Base-by-base conservation (phyloP, 35 echinoderm and acorn worm species). In the Hemicentrotus pulcherrimus region DNA sequence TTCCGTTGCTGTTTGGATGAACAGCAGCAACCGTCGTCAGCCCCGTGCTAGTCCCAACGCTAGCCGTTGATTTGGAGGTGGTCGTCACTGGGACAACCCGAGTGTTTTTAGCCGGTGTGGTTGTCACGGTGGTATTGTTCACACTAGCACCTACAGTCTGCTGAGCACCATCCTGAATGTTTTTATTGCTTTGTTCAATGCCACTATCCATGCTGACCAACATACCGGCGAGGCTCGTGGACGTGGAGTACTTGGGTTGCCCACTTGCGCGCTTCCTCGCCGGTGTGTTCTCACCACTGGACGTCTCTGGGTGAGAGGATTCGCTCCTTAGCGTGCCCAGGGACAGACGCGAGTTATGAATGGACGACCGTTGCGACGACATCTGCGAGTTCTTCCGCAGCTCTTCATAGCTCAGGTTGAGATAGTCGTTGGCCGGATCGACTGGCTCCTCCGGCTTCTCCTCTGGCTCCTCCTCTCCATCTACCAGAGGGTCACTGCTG, bases 391-490 rank as follows among this genome's bases (percentile, higher is more conserved):
- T 98, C 35, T 96, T 97, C 14, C 97, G 92, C 4, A 98, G 95
- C 71, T 98, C 97, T 48, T 98, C 97, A 33, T 96, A 98, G 85
- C 97, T 98, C 47, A 98, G 95, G 91, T 98, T 96, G 31, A 98
- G 48, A 90, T 96, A 98, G 87, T 98, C 97, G 31, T 94, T 96
- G 95, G 96, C 94, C 45, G 55, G 60, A 47, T 94, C 52, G 18
- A 15, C 95, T 59, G 61, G 61, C 50, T 94, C 95, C 35, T 48
- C 91, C 11, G 45, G 48, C 46, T 86, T 91, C 32, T 86, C 93
- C 1, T 86, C 94, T 4, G 86, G 41, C 6, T 97, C 95, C 31
- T 94, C 97, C 24, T 61, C 88, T 9, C 93, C 94, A 61, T 91
- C 86, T 86, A 95, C 94, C 47, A 97, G 90, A 5, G 96, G 95